A percentile compares a stretch with the other conserved stretches of the same genome.
These are phyloP conservation scores for Corythornis leucogaster DNA, from an alignment of 2,797 vertebrate genomes.

Conservation along the genomic window DNA sequence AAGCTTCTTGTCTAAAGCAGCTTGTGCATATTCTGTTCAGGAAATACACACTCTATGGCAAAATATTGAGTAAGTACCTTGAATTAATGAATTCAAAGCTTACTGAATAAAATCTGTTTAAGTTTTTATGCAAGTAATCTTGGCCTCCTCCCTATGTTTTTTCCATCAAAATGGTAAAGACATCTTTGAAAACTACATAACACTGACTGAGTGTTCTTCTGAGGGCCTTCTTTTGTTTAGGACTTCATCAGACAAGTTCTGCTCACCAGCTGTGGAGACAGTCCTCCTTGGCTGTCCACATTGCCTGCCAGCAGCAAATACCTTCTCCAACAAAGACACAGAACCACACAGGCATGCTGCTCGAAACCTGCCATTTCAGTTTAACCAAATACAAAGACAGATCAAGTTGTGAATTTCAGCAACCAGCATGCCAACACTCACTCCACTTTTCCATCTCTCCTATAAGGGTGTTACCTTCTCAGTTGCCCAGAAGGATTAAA, in stretches of 20 bases:
- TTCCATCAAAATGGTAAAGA: neutral
- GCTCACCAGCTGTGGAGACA: fast-evolving
- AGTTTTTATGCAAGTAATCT: neutral
- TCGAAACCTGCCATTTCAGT: neutral
- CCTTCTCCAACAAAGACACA: neutral
- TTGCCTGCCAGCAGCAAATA: neutral
- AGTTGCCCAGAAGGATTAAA: neutral
- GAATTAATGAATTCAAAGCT: neutral
- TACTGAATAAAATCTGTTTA: neutral
- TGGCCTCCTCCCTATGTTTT: neutral
- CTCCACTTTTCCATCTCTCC: neutral
- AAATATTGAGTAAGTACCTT: neutral
- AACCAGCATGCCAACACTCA: fast-evolving
- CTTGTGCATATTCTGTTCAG: neutral
- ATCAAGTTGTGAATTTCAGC: neutral
- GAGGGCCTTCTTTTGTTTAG: neutral
- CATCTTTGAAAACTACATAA: neutral
- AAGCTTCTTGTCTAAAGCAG: neutral
- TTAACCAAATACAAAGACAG: neutral
- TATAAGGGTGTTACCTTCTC: neutral
- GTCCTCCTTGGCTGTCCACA: neutral
- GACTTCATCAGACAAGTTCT: neutral
- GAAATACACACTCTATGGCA: neutral
- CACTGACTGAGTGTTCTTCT: neutral
- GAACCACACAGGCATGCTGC: neutral